Evolutionary conservation across 2,888 invertebrate species (phyloP).

Genomic region (Phengaris alcon): DNA sequence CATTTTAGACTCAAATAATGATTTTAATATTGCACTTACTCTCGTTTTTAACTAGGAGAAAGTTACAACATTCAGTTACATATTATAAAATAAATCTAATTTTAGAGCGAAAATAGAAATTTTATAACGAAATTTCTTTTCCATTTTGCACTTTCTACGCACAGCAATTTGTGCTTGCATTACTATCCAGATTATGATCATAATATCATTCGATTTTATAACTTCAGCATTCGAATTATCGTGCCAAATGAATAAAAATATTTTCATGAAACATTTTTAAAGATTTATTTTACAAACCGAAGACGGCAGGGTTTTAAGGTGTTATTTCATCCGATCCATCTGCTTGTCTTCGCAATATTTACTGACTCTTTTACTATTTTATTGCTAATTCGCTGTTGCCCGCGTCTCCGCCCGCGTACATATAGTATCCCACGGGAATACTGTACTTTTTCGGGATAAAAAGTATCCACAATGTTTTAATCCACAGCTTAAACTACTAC

Average conservation of each 20-base stretch:
- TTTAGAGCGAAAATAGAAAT: conserved; percentile 24
- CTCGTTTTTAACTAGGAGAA: conserved; percentile 27
- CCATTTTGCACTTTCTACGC: conserved; percentile 28
- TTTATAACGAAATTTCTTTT: conserved; percentile 24
- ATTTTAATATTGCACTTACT: conserved; percentile 18
- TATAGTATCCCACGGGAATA: no score
- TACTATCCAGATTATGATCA: neutral
- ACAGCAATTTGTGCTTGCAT: conserved; percentile 14
- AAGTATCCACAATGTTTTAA: no score
- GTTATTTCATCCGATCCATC: no score
- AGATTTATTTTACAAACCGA: neutral
- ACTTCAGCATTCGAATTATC: neutral
- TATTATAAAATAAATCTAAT: conserved; percentile 24
- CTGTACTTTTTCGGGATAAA: no score
- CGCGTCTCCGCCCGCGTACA: no score
- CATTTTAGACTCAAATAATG: conserved; percentile 1
- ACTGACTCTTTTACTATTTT: no score
- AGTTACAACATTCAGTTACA: conserved; percentile 18
- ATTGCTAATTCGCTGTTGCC: no score
- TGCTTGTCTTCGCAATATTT: no score
- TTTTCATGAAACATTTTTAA: neutral
- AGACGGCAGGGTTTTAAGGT: neutral
- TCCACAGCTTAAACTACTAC: no score
- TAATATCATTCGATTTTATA: conserved; percentile 4
- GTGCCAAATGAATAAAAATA: neutral